phyloP scores from a whole-genome alignment of 2,113 vertebrate species.

The Bubo scandiacus region DNA sequence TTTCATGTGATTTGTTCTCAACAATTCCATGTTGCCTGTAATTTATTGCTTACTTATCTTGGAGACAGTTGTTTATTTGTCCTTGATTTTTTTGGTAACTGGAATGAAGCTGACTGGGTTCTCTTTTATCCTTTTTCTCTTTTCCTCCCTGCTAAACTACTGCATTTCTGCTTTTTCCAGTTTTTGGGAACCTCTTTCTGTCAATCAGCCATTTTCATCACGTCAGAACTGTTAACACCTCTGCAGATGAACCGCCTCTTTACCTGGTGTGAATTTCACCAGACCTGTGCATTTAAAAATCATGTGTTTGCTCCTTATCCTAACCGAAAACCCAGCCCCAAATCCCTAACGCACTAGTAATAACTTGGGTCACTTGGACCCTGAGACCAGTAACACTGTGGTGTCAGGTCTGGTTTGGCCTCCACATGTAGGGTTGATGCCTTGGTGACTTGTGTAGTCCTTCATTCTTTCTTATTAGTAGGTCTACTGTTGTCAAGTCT shows the following conservation, averaged over 20 bases:
- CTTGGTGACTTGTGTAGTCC: not conserved
- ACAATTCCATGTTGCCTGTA: not conserved
- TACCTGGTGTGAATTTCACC: not conserved
- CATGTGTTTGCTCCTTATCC: not conserved
- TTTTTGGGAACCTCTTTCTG: not conserved
- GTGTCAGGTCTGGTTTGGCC: not conserved
- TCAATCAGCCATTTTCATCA: not conserved
- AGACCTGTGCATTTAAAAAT: not conserved
- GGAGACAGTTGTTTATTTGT: not conserved
- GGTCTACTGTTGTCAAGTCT: not conserved
- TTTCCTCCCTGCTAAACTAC: not conserved
- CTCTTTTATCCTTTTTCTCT: not conserved
- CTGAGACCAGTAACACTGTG: not conserved
- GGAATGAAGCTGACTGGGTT: not conserved
- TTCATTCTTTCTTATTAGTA: not conserved
- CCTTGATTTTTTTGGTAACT: not conserved
- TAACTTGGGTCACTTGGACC: not conserved
- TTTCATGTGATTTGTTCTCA: not conserved
- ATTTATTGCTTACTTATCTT: not conserved
- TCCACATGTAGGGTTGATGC: accelerated
- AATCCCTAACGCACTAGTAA: not conserved
- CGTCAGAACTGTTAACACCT: not conserved
- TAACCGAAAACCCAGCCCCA: not conserved
- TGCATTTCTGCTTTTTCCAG: not conserved
- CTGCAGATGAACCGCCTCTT: not conserved